These are phyloP conservation scores for Serranus cabrilla DNA, from an alignment of 2,797 vertebrate species.

Conservation along the genomic window DNA sequence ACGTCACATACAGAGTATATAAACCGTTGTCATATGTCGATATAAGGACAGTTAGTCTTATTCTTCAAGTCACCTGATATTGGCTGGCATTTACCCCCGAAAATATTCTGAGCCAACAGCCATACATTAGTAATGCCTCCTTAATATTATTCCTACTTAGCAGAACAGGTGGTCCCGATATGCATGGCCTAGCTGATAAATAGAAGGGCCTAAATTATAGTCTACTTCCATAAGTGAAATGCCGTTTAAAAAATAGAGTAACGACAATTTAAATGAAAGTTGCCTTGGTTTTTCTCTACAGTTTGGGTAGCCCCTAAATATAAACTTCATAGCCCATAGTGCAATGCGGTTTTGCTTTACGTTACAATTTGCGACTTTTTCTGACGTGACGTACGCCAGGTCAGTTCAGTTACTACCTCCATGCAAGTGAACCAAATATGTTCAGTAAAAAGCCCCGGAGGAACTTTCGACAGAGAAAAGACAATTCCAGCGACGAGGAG, in stretches of 20 bases:
- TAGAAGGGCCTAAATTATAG: fast-evolving
- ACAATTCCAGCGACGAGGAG: slow-evolving; percentile 86
- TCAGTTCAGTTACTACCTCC: fast-evolving
- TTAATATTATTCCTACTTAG: not conserved
- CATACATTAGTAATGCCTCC: slow-evolving; percentile 15
- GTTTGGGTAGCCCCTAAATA: fast-evolving
- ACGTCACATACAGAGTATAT: not conserved
- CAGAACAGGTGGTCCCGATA: not conserved
- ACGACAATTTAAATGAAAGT: not conserved
- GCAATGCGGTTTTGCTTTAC: slow-evolving; percentile 43
- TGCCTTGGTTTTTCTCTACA: not conserved
- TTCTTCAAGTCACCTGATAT: not conserved
- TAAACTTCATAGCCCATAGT: slow-evolving; percentile 55
- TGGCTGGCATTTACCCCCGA: not conserved
- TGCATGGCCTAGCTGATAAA: not conserved
- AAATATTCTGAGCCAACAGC: no score
- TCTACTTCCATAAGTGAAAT: not conserved
- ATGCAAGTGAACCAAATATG: slow-evolving; percentile 66
- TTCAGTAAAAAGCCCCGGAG: slow-evolving; percentile 85
- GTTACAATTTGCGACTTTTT: slow-evolving; percentile 57
- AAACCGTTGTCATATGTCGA: not conserved
- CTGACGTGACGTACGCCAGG: not conserved
- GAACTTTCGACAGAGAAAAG: slow-evolving; percentile 85
- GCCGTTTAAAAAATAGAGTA: not conserved
- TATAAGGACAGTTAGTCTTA: no score